These are phyloP conservation scores for Drosophila carrolli DNA, from an alignment of 1,140 invertebrate species.

Conservation along the genomic window DNA sequence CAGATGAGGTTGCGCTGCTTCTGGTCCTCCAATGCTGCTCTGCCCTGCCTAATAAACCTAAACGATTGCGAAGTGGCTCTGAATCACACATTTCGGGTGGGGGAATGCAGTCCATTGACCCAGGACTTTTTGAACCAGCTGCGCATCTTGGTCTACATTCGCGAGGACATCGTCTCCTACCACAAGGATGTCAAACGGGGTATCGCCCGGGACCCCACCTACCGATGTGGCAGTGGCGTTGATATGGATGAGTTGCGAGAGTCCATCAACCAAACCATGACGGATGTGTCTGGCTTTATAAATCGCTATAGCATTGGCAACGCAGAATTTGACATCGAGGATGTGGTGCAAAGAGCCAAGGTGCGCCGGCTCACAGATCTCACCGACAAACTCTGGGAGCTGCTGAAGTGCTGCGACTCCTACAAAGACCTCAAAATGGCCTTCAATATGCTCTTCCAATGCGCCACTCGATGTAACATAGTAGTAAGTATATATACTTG, in stretches of 20 bases:
- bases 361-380: slow-evolving; percentile 62
- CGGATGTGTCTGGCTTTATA: slow-evolving; percentile 59
- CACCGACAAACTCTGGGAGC: slow-evolving; percentile 81
- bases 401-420: slow-evolving; percentile 71
- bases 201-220: slow-evolving; percentile 43
- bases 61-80: slow-evolving; percentile 65
- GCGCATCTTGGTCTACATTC: slow-evolving; percentile 67
- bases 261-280: slow-evolving; percentile 69
- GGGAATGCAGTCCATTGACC: slow-evolving; percentile 57
- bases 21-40: slow-evolving; percentile 41
- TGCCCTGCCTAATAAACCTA: slow-evolving; percentile 62
- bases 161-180: slow-evolving; percentile 73
- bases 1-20: slow-evolving; percentile 63
- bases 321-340: slow-evolving; percentile 66
- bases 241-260: slow-evolving; percentile 77
- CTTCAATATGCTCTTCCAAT: slow-evolving; percentile 77
- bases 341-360: slow-evolving; percentile 66
- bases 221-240: slow-evolving; percentile 72
- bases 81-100: slow-evolving; percentile 63
- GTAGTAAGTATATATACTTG: slow-evolving; percentile 50
- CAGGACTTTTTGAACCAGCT: slow-evolving; percentile 77
- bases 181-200: slow-evolving; percentile 43
- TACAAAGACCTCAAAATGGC: slow-evolving; percentile 79
- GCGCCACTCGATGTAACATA: slow-evolving; percentile 78
- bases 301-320: slow-evolving; percentile 42